phyloP scores from a whole-genome alignment of 2,888 invertebrate species.

The Schizaphis graminum region DNA sequence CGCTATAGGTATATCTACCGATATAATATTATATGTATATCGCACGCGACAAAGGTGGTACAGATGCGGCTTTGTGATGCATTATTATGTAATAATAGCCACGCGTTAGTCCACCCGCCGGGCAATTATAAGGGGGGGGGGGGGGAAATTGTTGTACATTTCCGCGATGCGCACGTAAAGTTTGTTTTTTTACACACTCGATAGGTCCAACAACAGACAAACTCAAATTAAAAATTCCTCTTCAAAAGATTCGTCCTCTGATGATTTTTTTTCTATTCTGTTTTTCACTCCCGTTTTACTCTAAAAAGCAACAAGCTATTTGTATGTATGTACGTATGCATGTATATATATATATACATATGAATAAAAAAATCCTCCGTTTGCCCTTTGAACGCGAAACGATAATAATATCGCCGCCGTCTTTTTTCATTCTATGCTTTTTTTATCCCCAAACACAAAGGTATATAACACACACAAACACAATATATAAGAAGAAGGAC shows the following conservation, averaged over 20 bases:
- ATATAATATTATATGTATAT: neutral
- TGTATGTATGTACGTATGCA: slow-evolving; percentile 19
- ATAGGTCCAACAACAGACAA: slow-evolving; percentile 40
- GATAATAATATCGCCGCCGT: slow-evolving; percentile 57
- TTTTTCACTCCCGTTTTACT: slow-evolving; percentile 44
- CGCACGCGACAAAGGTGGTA: neutral
- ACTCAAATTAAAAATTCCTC: slow-evolving; percentile 63
- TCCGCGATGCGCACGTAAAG: neutral
- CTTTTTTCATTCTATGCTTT: slow-evolving; percentile 57
- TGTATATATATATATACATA: neutral
- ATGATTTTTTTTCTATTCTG: slow-evolving; percentile 25
- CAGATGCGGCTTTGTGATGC: neutral
- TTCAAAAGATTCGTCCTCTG: slow-evolving; percentile 60
- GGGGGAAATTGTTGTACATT: neutral
- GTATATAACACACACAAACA: neutral
- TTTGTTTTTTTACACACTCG: slow-evolving; percentile 51
- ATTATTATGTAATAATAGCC: neutral
- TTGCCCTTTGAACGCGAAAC: slow-evolving; percentile 62
- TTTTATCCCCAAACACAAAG: slow-evolving; percentile 50
- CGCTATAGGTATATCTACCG: neutral
- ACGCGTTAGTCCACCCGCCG: neutral
- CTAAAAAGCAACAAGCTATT: slow-evolving; percentile 63
- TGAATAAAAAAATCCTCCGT: slow-evolving; percentile 35
- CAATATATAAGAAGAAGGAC: slow-evolving; percentile 11
- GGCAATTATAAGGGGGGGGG: neutral